A percentile compares a stretch with the other conserved stretches of the same genome.
phyloP scores from a whole-genome alignment of 2,797 vertebrate genomes.

The Masticophis lateralis region DNA sequence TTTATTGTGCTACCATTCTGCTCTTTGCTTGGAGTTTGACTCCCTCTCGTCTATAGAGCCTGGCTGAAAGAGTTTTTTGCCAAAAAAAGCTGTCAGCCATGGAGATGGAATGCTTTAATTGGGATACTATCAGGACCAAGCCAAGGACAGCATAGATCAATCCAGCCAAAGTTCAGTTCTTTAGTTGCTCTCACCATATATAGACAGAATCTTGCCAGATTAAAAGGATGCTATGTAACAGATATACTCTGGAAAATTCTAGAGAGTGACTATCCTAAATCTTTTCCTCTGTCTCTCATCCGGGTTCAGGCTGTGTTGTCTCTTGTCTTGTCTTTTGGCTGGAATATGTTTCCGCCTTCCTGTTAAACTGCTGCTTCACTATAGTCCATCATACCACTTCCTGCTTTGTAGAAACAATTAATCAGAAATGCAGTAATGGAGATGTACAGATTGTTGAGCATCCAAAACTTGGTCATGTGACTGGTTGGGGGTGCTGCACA shows the following conservation, averaged over 20 bases:
- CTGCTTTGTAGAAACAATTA: too few relatives aligned
- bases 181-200: too few relatives aligned
- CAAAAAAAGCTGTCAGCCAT: background rate
- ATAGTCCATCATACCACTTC: background rate
- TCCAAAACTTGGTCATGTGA: too few relatives aligned
- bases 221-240: background rate
- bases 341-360: background rate
- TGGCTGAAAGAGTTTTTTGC: background rate
- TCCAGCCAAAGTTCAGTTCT: too few relatives aligned
- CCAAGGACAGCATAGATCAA: too few relatives aligned
- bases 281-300: background rate
- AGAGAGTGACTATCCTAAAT: background rate
- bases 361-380: background rate
- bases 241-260: background rate
- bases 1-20: background rate
- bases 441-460: too few relatives aligned
- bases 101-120: background rate
- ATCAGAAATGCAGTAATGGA: too few relatives aligned
- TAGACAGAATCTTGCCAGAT: too few relatives aligned
- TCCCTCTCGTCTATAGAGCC: background rate
- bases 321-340: background rate
- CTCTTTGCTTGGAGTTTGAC: background rate
- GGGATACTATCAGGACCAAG: background rate
- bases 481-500: too few relatives aligned
- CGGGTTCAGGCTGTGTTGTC: background rate